A percentile compares a stretch with the other conserved stretches of the same genome.
Conservation (phyloP, 2,113 vertebrate species). For the Manacus vitellinus region DNA sequence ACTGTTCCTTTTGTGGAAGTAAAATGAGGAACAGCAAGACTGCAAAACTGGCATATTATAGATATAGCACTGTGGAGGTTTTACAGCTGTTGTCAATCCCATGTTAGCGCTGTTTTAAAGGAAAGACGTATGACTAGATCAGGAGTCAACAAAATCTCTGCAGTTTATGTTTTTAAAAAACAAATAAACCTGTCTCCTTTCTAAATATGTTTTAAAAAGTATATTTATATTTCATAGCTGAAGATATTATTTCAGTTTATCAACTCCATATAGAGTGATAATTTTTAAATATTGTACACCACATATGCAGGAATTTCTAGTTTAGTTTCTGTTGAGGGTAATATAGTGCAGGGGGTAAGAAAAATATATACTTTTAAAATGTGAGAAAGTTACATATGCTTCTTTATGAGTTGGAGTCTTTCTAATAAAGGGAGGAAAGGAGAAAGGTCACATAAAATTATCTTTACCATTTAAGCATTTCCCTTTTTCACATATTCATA, state of each 20-base stretch:
- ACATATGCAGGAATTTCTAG: not conserved
- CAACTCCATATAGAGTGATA: not conserved
- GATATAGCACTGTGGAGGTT: not conserved
- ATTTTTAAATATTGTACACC: not conserved
- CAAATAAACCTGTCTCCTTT: not conserved
- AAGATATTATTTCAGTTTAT: not conserved
- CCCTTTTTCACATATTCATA: not conserved
- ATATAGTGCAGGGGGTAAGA: not conserved
- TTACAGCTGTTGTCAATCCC: not conserved
- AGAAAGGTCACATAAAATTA: not conserved
- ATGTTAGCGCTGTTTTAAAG: not conserved
- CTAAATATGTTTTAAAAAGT: not conserved
- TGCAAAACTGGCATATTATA: not conserved
- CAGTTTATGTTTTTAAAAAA: not conserved
- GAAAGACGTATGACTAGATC: not conserved
- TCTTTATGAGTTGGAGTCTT: not conserved
- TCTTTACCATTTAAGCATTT: not conserved
- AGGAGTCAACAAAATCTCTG: not conserved
- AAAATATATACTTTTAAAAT: not conserved
- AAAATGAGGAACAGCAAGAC: not conserved
- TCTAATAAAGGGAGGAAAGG: not conserved
- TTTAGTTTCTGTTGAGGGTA: not conserved
- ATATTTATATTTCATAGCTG: not conserved
- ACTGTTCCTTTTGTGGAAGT: not conserved
- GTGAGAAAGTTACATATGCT: not conserved